Evolutionary conservation across 2,888 invertebrate genomes (phyloP), one percentile per base, ranked within the genome.

Genomic region (Autographa gamma): DNA sequence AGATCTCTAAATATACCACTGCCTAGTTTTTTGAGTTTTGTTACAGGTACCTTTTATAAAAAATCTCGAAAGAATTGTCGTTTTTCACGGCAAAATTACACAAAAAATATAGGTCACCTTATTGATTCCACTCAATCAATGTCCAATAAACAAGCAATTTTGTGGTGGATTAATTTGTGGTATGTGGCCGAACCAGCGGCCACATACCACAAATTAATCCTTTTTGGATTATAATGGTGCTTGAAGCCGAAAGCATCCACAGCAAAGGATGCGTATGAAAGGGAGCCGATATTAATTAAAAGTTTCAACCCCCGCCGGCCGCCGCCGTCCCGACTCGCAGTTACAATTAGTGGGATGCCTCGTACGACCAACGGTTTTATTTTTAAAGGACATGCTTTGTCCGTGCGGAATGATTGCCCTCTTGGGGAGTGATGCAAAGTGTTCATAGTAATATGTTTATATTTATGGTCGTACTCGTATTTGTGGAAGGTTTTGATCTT

Each of bases 231-330:
- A 66, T 63, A 73, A 80, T 77, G 65, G 67, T 56, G 54, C 48
- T 73, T 77, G 41, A 81, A 83, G 72, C 71, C 67, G 63, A 79
- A 78, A 75, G 34, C 70, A 41, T 69, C 68, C 58, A 41, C 63
- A 69, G 66, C 38, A 71, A 69, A 71, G 77, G 75, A 72, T 65
- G 65, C 61, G 71, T 67, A 74, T 74, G 80, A 84, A 79, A 80
- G 77, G 74, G 82, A 77, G 79, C 80, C 77, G 70, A 82, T 82
- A 82, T 84, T 82, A 84, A 82, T 82, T 82, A 82, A 82, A 82
- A 82, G 77, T 82, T 74, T 61, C 60, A 69, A 71, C 52, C 82
- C 82, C 71, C 82, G 64, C 82, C 73, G 66, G 81, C 52, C 25
- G 25, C 25, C 25, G 64, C 82, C 73, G 66, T 84, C 52, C 25